phyloP scores from a whole-genome alignment of 1,140 invertebrate genomes.

The Potamilus streckersoni region DNA sequence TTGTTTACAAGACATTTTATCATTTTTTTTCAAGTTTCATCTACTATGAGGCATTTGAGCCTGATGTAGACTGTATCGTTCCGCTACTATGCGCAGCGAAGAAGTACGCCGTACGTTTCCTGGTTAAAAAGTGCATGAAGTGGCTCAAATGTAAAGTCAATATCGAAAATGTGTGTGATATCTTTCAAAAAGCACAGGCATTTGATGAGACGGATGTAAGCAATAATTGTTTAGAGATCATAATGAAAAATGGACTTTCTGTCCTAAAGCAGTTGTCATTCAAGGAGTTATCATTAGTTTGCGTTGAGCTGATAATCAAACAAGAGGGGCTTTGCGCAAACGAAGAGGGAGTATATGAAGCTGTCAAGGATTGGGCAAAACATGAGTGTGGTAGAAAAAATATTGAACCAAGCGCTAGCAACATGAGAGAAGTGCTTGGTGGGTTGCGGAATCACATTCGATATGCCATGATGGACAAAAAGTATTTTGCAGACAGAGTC shows the following conservation, averaged over 20 bases:
- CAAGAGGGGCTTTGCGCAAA: constrained; percentile 22
- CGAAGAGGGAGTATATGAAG: constrained; percentile 9
- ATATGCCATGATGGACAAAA: too few relatives aligned
- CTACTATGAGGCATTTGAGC: constrained; percentile 16
- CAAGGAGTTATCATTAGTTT: constrained; percentile 21
- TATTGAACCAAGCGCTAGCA: constrained; percentile 10
- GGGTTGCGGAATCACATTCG: too few relatives aligned
- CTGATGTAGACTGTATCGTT: background rate
- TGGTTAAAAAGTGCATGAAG: constrained; percentile 23
- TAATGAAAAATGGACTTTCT: constrained; percentile 22
- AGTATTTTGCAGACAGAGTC: too few relatives aligned
- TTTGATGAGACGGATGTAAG: constrained; percentile 23
- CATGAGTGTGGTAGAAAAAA: constrained; percentile 21
- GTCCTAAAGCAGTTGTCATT: constrained; percentile 19
- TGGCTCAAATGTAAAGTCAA: constrained; percentile 18
- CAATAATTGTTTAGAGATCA: constrained; percentile 22
- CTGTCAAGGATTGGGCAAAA: constrained; percentile 12
- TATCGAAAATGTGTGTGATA: constrained; percentile 28
- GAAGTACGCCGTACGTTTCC: constrained; percentile 27
- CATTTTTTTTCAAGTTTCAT: constrained; percentile 15
- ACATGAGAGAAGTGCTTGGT: constrained; percentile 1
- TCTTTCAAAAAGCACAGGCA: constrained; percentile 24
- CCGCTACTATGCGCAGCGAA: constrained; percentile 5
- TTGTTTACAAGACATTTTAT: constrained; percentile 23
- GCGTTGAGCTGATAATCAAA: constrained; percentile 20